A percentile compares a stretch with the other conserved stretches of the same genome.
These are phyloP conservation scores for Philereme vetulata DNA, from an alignment of 2,888 invertebrate genomes.

Conservation along the genomic window DNA sequence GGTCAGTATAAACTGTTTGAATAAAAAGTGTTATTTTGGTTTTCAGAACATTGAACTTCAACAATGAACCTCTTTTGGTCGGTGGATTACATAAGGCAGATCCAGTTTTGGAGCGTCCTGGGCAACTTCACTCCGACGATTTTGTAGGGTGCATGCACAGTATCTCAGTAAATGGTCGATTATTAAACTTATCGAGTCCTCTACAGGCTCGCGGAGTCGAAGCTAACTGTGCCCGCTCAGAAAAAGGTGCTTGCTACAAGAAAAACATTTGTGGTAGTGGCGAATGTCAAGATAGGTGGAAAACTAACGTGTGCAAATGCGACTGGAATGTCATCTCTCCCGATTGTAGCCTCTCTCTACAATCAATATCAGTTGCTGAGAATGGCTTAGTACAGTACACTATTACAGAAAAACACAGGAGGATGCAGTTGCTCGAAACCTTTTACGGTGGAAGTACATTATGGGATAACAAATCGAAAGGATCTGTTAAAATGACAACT, in stretches of 20 bases:
- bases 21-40: slow-evolving; percentile 18
- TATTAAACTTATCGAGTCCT: slow-evolving; percentile 91
- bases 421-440: slow-evolving; percentile 93
- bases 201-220: slow-evolving; percentile 88
- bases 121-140: slow-evolving; percentile 96
- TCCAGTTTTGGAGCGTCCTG: slow-evolving; percentile 93
- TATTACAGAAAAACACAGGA: slow-evolving; percentile 91
- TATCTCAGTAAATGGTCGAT: slow-evolving; percentile 93
- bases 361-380: slow-evolving; percentile 90
- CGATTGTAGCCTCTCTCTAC: slow-evolving; percentile 90
- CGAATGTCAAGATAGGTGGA: slow-evolving; percentile 94
- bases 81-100: slow-evolving; percentile 94
- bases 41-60: slow-evolving; percentile 93
- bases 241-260: slow-evolving; percentile 86
- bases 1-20: background rate
- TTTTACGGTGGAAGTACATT: slow-evolving; percentile 89
- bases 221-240: slow-evolving; percentile 89
- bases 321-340: slow-evolving; percentile 88
- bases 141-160: slow-evolving; percentile 97
- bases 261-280: slow-evolving; percentile 84
- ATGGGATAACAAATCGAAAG: slow-evolving; percentile 83
- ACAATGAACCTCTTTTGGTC: slow-evolving; percentile 92
- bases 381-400: slow-evolving; percentile 91
- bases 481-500: slow-evolving; percentile 53
- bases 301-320: slow-evolving; percentile 88